These are phyloP conservation scores for Pseudomyrmex flavicornis DNA, from an alignment of 1,140 invertebrate species.

Conservation along the genomic window DNA sequence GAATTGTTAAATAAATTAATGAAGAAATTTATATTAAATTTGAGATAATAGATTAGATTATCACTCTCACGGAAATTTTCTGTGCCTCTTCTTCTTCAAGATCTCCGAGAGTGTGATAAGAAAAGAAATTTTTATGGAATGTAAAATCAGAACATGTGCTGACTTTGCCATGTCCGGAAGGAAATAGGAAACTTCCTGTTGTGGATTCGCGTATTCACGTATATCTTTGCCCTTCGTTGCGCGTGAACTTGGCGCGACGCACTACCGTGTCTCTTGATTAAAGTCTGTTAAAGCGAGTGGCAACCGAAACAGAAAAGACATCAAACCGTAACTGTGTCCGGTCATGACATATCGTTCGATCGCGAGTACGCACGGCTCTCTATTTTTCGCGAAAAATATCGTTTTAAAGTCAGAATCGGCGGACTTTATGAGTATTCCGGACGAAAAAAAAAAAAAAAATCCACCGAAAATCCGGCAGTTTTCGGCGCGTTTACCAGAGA, in stretches of 20 bases:
- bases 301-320: neutral
- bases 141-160: too few species aligned
- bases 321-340: neutral
- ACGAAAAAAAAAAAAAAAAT: conserved; percentile 6
- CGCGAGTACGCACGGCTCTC: neutral
- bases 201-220: too few species aligned
- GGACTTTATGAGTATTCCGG: conserved; percentile 25
- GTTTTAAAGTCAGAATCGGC: conserved; percentile 26
- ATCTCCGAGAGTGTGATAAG: too few species aligned
- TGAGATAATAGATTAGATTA: too few species aligned
- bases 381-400: conserved; percentile 22
- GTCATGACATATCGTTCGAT: conserved; percentile 1
- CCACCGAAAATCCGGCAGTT: conserved; percentile 33
- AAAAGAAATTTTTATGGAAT: too few species aligned
- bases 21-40: neutral
- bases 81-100: too few species aligned
- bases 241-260: too few species aligned
- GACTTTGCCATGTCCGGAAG: too few species aligned
- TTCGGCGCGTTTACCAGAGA: conserved; percentile 21
- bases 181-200: too few species aligned
- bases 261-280: neutral
- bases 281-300: neutral
- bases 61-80: too few species aligned
- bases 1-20: neutral
- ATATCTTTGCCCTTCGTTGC: too few species aligned